A percentile compares a stretch with the other conserved stretches of the same genome.
Evolutionary conservation across 2,113 vertebrate species (phyloP).

Genomic region (Ptilonorhynchus violaceus): DNA sequence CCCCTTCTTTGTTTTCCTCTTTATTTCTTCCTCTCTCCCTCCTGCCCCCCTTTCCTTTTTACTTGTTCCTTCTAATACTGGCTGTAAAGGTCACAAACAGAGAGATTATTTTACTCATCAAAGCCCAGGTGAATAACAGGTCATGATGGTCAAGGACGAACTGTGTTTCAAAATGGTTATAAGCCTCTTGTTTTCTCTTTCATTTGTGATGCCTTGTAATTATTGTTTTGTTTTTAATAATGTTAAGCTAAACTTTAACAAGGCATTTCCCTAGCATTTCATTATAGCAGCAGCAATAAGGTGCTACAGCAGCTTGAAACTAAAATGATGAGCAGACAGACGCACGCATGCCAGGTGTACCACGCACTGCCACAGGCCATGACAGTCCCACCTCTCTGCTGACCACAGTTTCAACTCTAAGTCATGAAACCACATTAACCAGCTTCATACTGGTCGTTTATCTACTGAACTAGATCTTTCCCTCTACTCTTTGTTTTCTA

Average conservation of each 20-base stretch:
- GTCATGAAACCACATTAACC: neutral
- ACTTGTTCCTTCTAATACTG: neutral
- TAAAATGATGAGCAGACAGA: neutral
- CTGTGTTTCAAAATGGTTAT: neutral
- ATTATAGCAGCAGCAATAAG: neutral
- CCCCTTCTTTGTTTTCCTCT: neutral
- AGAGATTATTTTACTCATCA: neutral
- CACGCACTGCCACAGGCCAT: neutral
- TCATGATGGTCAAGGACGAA: neutral
- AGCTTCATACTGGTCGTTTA: neutral
- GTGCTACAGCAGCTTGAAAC: neutral
- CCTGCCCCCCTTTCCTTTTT: neutral
- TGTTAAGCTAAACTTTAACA: constrained; percentile 17
- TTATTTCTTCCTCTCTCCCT: neutral
- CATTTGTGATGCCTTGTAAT: constrained; percentile 16
- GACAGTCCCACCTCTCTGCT: neutral
- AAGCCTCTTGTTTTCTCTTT: constrained; percentile 40
- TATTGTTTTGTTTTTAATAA: constrained; percentile 16
- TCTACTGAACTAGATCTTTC: neutral
- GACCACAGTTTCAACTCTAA: neutral
- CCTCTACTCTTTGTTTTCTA: neutral
- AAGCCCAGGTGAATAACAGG: neutral
- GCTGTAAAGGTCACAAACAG: neutral
- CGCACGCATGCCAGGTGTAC: accelerated
- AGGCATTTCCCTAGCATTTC: constrained; percentile 34